Base-by-base conservation (phyloP, 2,888 invertebrate species). In the Plebejus anna region DNA sequence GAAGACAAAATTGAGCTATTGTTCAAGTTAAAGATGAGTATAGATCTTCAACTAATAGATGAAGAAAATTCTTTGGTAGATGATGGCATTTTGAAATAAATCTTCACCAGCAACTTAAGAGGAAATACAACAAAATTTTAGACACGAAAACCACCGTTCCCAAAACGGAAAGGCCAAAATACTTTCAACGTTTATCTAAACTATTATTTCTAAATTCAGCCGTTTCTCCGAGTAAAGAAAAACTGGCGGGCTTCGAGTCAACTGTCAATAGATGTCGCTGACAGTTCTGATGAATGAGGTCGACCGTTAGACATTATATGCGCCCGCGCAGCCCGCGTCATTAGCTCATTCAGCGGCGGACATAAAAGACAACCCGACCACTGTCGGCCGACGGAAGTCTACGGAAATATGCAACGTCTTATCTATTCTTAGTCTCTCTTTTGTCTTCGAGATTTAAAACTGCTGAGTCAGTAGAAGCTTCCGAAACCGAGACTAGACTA, bases 251-350 rank as follows among this genome's bases (percentile, higher is more conserved):
- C 88, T 89, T 88, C 88, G 85, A 89, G 89, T 87, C 84, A 83
- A 83, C 90, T 90, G 92, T 91, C 92, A 92, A 92, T 92, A 91
- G 90, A 91, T 91, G 92, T 90, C 91, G 90, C 86, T 89, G 91
- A 90, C 90, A 88, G 89, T 84, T 86, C 86, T 91, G 92, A 92
- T 92, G 91, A 91, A 92, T 91, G 91, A 91, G 88, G 86, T 83
- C 86, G 82, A 88, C 90, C 89, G 92, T 90, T 91, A 89, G 84
- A 84, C 87, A 90, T 87, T 13, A 77, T 70, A 70, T 81, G 82
- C 83, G 84, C 81, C 78, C 76, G 82, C 82, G 81, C 81, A 80
- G 80, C 78, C 80, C 81, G 78, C 78, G 80, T 91, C 91, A 90
- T 91, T 92, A 91, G 89, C 90, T 83, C 89, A 89, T 90, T 89